Evolutionary conservation across 2,113 vertebrate genomes (phyloP).

Genomic region (Dasyornis broadbenti): DNA sequence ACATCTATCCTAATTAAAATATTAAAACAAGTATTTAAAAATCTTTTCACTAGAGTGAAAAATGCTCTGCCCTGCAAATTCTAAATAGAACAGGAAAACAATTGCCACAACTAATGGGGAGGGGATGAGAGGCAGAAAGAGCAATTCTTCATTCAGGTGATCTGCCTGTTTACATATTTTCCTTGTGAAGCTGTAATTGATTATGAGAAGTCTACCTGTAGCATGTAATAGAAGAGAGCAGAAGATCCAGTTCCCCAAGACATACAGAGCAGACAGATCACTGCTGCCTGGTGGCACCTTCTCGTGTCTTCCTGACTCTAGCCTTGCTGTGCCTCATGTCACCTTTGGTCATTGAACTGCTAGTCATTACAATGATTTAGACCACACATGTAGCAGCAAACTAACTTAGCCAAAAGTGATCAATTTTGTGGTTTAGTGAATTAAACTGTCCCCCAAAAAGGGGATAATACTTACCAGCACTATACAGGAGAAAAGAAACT

Average conservation of each 20-base stretch:
- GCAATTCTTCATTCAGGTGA: background rate
- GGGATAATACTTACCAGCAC: background rate
- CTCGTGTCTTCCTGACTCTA: background rate
- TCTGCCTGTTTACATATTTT: background rate
- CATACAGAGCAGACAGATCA: background rate
- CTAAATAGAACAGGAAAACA: background rate
- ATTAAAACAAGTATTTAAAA: background rate
- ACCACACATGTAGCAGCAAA: background rate
- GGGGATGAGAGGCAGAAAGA: background rate
- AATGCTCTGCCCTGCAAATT: background rate
- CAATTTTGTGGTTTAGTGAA: background rate
- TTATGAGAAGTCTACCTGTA: background rate
- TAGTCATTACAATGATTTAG: background rate
- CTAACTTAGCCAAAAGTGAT: background rate
- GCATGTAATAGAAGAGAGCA: background rate
- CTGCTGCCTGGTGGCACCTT: background rate
- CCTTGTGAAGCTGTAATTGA: background rate
- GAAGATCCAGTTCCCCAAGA: background rate
- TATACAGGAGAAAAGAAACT: background rate
- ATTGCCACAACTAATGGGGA: background rate
- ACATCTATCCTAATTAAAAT: background rate
- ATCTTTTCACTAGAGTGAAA: background rate
- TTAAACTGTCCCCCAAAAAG: background rate
- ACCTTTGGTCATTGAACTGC: background rate
- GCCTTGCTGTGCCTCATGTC: background rate